Evolutionary conservation across 53 echinoderm and acorn worm genomes (phyloP), one percentile per base, ranked within the genome.

Genomic region (Paelopatides confundens): DNA sequence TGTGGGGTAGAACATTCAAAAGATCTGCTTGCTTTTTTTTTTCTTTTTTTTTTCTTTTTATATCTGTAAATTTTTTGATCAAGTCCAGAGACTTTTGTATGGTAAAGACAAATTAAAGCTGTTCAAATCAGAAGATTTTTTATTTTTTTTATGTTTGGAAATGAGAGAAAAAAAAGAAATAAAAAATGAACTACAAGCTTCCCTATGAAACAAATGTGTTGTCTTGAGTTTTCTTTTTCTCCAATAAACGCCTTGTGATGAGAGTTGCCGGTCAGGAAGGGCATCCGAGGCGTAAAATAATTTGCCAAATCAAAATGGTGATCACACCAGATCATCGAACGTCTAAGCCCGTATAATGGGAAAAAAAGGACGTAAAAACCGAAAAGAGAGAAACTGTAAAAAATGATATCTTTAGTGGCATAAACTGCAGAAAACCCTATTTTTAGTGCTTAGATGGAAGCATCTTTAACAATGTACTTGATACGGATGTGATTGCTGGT

Each of bases 101-200:
- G 76, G 76, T 74, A 74, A 74, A 74, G 31, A 74, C 76, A 74
- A 74, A 74, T 74, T 74, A 43, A n/a, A 74, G 76, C 76, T 74
- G 38, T 74, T 74, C 43, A 31, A 69, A 39, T 74, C 76, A 43
- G 76, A 74, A 38, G 69, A 69, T 39, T 37, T 74, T 74, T n/a
- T 74, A n/a, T 38, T 74, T 74, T 38, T 74, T 74, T 18, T 74
- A 38, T 74, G 7, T 27, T 67, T 74, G 76, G 76, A 74, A 74
- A 74, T 24, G 76, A 74, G 76, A 39, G 27, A 74, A 74, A 74
- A 74, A 74, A 74, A 74, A 36, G 31, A 33, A 74, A 39, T 38
- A n/a, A 74, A 74, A 74, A 74, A 74, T 74, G 76, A 74, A 74
- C 24, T 74, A 38, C 76, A 74, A 38, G 76, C 76, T 74, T 74